Percentiles rank a stretch among this genome's conserved stretches.
These are phyloP conservation scores for Branchipolynoe longqiensis DNA, from an alignment of 2,888 invertebrate genomes.

Conservation along the genomic window DNA sequence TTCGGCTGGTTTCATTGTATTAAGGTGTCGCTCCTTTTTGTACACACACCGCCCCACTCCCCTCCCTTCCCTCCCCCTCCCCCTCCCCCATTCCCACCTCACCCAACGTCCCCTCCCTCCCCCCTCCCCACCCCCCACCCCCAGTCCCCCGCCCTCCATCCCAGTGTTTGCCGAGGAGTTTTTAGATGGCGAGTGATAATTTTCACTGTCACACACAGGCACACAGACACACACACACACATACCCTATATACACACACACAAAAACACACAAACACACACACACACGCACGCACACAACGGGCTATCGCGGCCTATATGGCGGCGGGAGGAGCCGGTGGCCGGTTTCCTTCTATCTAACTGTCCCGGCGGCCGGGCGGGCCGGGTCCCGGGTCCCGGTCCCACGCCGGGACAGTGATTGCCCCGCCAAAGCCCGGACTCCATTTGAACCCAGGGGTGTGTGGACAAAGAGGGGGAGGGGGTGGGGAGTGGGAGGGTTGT, in stretches of 20 bases:
- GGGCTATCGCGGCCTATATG: conserved; percentile 24
- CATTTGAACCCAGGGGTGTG: conserved; percentile 25
- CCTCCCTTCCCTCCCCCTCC: too few species aligned
- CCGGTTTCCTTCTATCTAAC: conserved; percentile 25
- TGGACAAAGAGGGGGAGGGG: neutral
- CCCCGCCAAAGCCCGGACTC: conserved; percentile 32
- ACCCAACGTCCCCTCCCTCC: too few species aligned
- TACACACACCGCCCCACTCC: conserved; percentile 34
- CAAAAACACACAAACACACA: too few species aligned
- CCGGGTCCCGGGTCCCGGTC: too few species aligned
- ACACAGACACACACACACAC: neutral
- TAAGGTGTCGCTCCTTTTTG: conserved; percentile 19
- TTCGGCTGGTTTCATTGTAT: conserved; percentile 28
- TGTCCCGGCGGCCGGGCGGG: neutral
- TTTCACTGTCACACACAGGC: conserved; percentile 13
- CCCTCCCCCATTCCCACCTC: too few species aligned
- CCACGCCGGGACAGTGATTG: conserved; percentile 15
- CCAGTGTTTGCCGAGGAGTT: conserved; percentile 35
- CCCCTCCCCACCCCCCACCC: too few species aligned
- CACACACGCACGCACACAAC: too few species aligned
- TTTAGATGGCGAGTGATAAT: conserved; percentile 54
- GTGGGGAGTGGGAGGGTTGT: conserved; percentile 35
- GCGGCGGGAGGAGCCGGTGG: neutral
- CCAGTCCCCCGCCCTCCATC: too few species aligned
- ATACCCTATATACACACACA: too few species aligned